Base-by-base conservation (phyloP, 2,113 vertebrate species). In the Sinocyclocheilus maitianheensis region DNA sequence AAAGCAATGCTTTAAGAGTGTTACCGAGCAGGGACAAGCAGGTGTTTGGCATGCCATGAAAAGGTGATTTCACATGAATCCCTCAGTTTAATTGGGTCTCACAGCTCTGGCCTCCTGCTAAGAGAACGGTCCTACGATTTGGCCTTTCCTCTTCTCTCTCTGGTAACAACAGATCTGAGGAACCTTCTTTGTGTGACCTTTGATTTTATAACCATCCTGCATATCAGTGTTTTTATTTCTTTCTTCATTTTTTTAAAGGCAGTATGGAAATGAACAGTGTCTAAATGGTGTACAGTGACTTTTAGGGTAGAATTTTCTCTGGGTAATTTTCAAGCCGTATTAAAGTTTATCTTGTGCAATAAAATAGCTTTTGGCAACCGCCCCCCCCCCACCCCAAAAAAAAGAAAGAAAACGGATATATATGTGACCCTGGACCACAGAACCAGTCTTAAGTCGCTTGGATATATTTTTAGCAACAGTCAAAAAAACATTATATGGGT, bases 21-120 rank as follows among this genome's bases (percentile, higher is more conserved):
- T 87, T 75, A 71, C 37, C 10, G 87, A 89, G 90, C 84, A 82
- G 86, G 86, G 74, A 80, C 90, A 92, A 92, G 93, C 92, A 91
- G 89, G 89, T 92, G 88, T 89, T 91, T 87, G 87, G 89, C 83
- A 89, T 88, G 89, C 90, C 89, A 87, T 91, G 89, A 89, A 91
- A 91, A 81, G 81, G 89, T 91, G 90, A 92, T 92, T 92, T 89
- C 87, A 91, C 90, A 89, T 88, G 87, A 87, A 86, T 51, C 62
- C 58, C 65, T 78, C 83, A 83, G 90, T 91, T 94, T 87, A 85
- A 89, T 84, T 87, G 78, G 83, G 83, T 86, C 26, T 89, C 62
- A 82, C 81, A 55, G 18, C 85, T 62, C 20, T 81, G 55, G 76
- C 58, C 26, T 77, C 2, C 76, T 69, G 48, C 62, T 69, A 58